A percentile compares a stretch with the other conserved stretches of the same genome.
Evolutionary conservation across 2,797 vertebrate species (phyloP).

Genomic region (Anniella stebbinsi): DNA sequence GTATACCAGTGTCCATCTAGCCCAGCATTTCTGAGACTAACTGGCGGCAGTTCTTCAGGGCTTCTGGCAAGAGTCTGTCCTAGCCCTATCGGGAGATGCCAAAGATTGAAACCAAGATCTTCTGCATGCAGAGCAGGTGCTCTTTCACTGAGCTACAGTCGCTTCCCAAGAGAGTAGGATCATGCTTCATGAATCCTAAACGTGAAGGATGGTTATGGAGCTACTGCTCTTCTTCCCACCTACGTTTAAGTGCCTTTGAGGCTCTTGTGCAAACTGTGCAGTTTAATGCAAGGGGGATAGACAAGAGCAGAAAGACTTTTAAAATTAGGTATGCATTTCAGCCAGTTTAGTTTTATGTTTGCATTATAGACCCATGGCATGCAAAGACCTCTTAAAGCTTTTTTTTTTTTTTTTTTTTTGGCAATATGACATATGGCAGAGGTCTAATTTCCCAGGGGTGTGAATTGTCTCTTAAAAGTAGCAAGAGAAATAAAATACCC

Average conservation of each 20-base stretch:
- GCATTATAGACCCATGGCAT: not conserved
- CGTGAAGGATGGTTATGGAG: not conserved
- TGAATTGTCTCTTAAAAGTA: slow-evolving; percentile 5
- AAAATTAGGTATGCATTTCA: not conserved
- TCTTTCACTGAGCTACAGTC: no score
- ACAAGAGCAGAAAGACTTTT: not conserved
- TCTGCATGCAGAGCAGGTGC: no score
- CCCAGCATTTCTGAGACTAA: no score
- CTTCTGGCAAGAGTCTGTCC: no score
- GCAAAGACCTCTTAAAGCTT: not conserved
- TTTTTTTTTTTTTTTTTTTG: not conserved
- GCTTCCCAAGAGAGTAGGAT: not conserved
- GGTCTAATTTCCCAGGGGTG: not conserved
- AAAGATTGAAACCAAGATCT: no score
- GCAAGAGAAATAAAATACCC: not conserved
- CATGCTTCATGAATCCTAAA: not conserved
- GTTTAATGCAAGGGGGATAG: not conserved
- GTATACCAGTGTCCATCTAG: no score
- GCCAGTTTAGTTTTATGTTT: not conserved
- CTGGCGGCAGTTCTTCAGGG: no score
- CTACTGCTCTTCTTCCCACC: not conserved
- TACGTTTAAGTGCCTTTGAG: not conserved
- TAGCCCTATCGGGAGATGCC: no score
- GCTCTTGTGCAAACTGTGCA: not conserved
- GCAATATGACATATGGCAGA: not conserved